Conservation (phyloP, 2,888 invertebrate species). For the Drosophila meridionalis region DNA sequence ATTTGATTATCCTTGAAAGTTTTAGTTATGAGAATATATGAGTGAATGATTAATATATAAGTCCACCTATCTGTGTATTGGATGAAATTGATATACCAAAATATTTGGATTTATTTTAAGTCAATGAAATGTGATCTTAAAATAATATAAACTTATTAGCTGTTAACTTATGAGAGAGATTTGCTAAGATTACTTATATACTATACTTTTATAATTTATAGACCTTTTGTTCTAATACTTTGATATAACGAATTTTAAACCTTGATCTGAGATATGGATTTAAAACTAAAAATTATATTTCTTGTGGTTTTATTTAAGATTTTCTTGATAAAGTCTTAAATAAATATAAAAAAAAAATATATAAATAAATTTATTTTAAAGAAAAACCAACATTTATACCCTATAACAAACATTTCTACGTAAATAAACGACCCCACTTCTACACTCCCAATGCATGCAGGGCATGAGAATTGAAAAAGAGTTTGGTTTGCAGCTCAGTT, state of each 20-base stretch:
- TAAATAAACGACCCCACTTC: not conserved
- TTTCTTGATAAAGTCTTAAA: not conserved
- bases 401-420: not conserved
- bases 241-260: no score
- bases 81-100: not conserved
- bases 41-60: not conserved
- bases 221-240: no score
- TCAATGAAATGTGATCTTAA: not conserved
- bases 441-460: not conserved
- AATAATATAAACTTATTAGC: no score
- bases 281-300: not conserved
- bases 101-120: not conserved
- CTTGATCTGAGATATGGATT: no score
- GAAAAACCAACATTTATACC: not conserved
- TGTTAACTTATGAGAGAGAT: no score
- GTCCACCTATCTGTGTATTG: not conserved
- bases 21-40: no score
- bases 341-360: no score
- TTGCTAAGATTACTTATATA: no score
- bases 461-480: slow-evolving; percentile 5
- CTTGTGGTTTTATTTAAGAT: not conserved
- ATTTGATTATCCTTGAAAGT: not conserved
- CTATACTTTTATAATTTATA: no score
- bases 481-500: slow-evolving; percentile 35
- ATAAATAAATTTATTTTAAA: no score